Evolutionary conservation across 1,140 invertebrate genomes (phyloP).

Genomic region (Zeugodacus cucurbitae): DNA sequence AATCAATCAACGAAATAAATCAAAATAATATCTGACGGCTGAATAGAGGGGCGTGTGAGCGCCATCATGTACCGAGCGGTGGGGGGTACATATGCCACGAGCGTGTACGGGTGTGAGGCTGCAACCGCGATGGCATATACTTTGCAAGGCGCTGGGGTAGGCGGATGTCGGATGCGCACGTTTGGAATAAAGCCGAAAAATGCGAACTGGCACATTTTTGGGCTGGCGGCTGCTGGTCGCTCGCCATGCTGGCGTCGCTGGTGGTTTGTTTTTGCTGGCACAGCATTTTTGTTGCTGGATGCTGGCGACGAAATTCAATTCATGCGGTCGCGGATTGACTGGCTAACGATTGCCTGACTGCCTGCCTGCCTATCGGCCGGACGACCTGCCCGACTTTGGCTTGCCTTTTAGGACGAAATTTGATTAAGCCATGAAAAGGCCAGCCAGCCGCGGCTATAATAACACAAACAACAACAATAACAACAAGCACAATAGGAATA

Average conservation of each 20-base stretch:
- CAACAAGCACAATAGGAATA: neutral
- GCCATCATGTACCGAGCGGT: neutral
- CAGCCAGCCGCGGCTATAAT: neutral
- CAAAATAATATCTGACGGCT: slow-evolving; percentile 41
- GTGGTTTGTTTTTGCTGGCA: neutral
- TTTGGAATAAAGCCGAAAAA: neutral
- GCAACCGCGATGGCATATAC: neutral
- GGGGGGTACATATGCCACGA: neutral
- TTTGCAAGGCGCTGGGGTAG: neutral
- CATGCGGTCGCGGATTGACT: neutral
- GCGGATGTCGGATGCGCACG: neutral
- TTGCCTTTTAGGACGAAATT: slow-evolving; percentile 38
- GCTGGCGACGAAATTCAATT: slow-evolving; percentile 41
- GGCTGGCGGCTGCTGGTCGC: slow-evolving; percentile 22
- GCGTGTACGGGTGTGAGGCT: neutral
- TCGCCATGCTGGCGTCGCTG: slow-evolving; percentile 5
- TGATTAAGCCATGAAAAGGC: slow-evolving; percentile 32
- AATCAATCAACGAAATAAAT: slow-evolving; percentile 45
- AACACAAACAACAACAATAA: slow-evolving; percentile 16
- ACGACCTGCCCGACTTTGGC: neutral
- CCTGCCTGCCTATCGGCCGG: neutral
- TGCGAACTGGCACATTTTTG: slow-evolving; percentile 11
- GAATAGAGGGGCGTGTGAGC: neutral
- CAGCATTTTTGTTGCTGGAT: neutral
- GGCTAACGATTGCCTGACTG: neutral